Base-by-base conservation (phyloP, 2,888 invertebrate genomes). In the Troides aeacus region DNA sequence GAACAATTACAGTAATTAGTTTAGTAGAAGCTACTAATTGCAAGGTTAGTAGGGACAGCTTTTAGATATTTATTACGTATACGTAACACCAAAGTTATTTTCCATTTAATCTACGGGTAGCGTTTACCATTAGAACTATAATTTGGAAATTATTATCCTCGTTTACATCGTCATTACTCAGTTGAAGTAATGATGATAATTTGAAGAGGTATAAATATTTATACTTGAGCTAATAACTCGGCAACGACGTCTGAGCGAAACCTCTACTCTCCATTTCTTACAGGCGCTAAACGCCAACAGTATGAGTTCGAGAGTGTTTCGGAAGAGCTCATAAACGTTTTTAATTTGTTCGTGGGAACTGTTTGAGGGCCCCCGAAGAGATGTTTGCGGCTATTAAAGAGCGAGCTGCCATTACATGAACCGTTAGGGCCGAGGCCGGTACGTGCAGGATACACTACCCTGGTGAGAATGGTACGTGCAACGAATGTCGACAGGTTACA, bases 381-480 rank as follows among this genome's bases (percentile, higher is more conserved):
- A 85, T 85, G 86, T 85, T 86, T 79, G 77, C 74, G 76, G 85
- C 84, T 83, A 85, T 88, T 87, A 88, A 81, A 82, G 83, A 82
- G 81, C 79, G 75, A 78, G 78, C 72, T 78, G 84, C 87, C 85
- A 90, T 90, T 90, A 90, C 86, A 81, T 78, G 76, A 83, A 81
- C 86, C 84, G 89, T 88, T 89, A 88, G 85, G 87, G 84, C 84
- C 80, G 57, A 15, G 76, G 77, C 77, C 82, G 81, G 84, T 81
- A 89, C 90, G 91, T 90, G 90, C 85, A 80, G 85, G 86, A 84
- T 86, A 83, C 84, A 84, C 30, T 86, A 87, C 88, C 85, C 88
- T 85, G 86, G 85, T 87, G 84, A 88, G 86, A 79, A 85, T 77
- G 73, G 77, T 82, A 89, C 89, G 89, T 89, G 89, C 81, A 78